phyloP scores from a whole-genome alignment of 2,888 invertebrate species.

The Epistrophe eligans region DNA sequence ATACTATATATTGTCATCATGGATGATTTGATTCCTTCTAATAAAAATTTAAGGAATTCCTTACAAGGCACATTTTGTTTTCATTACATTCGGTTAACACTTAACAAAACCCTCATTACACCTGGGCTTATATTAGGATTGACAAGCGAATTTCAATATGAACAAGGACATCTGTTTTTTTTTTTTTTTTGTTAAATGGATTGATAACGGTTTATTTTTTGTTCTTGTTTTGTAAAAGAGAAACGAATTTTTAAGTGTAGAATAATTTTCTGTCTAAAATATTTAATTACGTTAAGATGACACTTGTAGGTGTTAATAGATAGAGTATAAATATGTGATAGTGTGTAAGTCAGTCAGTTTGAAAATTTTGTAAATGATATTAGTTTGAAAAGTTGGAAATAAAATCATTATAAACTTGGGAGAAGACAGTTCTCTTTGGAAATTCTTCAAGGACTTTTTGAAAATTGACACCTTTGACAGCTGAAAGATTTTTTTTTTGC shows the following conservation, averaged over 20 bases:
- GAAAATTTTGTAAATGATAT: neutral
- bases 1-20: neutral
- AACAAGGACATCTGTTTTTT: conserved; percentile 15
- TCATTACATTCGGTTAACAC: conserved; percentile 1
- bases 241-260: neutral
- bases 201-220: neutral
- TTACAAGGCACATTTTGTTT: conserved; percentile 4
- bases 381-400: neutral
- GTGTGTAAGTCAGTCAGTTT: neutral
- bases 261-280: conserved; percentile 19
- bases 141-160: conserved; percentile 31
- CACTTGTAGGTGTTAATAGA: neutral
- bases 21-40: conserved; percentile 16
- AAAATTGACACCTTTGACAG: conserved; percentile 1
- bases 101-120: conserved; percentile 23
- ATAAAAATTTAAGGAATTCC: conserved; percentile 33
- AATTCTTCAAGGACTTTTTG: neutral
- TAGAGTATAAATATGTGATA: neutral
- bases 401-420: neutral
- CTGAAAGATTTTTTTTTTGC: neutral
- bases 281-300: conserved; percentile 56
- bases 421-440: too few species aligned
- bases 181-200: conserved; percentile 18
- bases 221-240: neutral
- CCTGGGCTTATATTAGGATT: neutral